Conservation (phyloP, 2,113 vertebrate species). For the Perognathus longimembris region DNA sequence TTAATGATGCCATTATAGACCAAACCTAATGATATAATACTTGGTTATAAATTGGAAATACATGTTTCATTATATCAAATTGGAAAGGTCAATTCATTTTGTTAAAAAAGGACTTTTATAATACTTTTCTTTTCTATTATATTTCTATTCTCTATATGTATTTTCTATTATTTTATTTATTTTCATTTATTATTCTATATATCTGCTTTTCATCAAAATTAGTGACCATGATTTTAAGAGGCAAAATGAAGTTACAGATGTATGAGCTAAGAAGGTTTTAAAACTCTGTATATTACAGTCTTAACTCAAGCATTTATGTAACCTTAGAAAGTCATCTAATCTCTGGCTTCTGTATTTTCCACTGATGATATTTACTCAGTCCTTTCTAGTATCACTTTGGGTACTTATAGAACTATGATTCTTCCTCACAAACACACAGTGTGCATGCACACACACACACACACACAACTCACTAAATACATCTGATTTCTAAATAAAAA, state of each 20-base stretch:
- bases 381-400: neutral
- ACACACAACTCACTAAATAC: neutral
- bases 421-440: neutral
- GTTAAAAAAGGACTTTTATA: neutral
- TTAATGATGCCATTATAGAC: constrained; percentile 1
- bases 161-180: neutral
- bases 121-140: neutral
- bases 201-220: neutral
- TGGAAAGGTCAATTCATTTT: constrained; percentile 11
- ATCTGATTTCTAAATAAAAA: neutral
- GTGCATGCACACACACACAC: neutral
- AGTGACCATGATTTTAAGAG: neutral
- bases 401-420: neutral
- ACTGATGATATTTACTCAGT: neutral
- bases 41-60: neutral
- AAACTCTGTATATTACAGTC: neutral
- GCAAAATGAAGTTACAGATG: neutral
- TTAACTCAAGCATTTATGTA: neutral
- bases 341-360: neutral
- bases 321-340: neutral
- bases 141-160: neutral
- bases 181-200: neutral
- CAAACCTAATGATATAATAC: neutral
- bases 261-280: neutral
- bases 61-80: neutral